Evolutionary conservation across 2,797 vertebrate species (phyloP), one percentile per base, ranked within the genome.

Genomic region (Steatocranus sp.): DNA sequence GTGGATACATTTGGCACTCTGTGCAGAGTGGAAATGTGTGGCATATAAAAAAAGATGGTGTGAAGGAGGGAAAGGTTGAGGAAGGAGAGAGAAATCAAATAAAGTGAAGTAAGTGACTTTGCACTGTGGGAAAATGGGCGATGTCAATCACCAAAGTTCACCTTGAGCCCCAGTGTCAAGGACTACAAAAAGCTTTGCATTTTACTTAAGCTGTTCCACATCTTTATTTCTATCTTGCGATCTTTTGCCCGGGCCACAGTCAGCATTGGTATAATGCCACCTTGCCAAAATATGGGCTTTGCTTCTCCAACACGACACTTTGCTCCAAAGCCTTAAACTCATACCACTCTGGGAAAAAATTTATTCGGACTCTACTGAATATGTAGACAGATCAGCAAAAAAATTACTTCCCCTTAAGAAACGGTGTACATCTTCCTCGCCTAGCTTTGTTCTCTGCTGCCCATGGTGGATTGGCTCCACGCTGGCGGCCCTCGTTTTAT

Each of bases 1-100:
- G 93, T 88, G 91, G 91, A 90, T 84, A 92, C 89, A 89, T 92
- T 93, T 93, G 91, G 88, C 88, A 88, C 76, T 86, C 43, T 75
- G 73, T 11, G 11, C 79, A 54, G 84, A 87, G 83, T 86, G 88
- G 82, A 91, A 89, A 87, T 90, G 61, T 86, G 74, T 34, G 38
- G 83, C 79, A 80, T 84, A 86, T 80, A 88, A 80, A 51, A 83
- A 82, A 61, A 61, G 74, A 88, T 53, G 49, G 66, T 32, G 20
- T n/a, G 78, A 76, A 56, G 87, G 66, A 78, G 79, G 63, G 79
- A 84, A 53, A 81, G 82, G 63, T 70, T 85, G 81, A 83, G 74
- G 85, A 87, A 88, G 79, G 49, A 53, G 76, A 38, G 80, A 82
- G 79, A 84, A 88, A 92, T 92, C 78, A 89, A 94, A 93, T 88